A percentile compares a stretch with the other conserved stretches of the same genome.
Evolutionary conservation across 1,140 invertebrate genomes (phyloP).

Genomic region (Gonatopus flavifemur): DNA sequence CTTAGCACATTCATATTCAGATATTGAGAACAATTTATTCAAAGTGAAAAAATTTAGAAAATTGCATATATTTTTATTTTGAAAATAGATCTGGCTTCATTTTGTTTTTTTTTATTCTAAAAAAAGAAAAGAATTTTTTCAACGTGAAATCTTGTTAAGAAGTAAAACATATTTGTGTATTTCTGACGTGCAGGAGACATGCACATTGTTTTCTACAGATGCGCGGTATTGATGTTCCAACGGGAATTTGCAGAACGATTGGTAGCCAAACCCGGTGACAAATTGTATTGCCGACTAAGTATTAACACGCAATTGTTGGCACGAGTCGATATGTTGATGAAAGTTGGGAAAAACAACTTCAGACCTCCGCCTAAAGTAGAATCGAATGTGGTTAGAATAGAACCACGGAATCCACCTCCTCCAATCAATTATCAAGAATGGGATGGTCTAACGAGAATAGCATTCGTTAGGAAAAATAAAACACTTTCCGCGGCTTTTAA

Average conservation of each 20-base stretch:
- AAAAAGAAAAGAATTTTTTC: not conserved
- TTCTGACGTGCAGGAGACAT: not conserved
- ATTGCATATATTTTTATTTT: too few relatives aligned
- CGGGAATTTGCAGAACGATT: conserved; percentile 97
- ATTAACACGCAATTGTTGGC: conserved; percentile 96
- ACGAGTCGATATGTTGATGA: conserved; percentile 95
- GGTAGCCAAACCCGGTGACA: conserved; percentile 96
- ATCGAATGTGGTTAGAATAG: conserved; percentile 96
- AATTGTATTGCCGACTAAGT: conserved; percentile 94
- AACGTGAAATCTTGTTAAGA: not conserved
- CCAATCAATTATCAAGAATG: conserved; percentile 96
- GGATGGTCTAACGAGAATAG: conserved; percentile 95
- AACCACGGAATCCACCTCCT: conserved; percentile 95
- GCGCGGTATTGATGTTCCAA: conserved; percentile 99
- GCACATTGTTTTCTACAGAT: conserved; percentile 66
- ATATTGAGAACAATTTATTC: too few relatives aligned
- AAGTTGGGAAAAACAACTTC: conserved; percentile 98
- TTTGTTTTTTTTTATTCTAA: not conserved
- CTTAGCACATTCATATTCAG: too few relatives aligned
- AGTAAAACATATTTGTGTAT: not conserved
- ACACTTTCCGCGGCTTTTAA: conserved; percentile 85
- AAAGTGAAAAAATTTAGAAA: too few relatives aligned
- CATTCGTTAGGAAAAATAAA: conserved; percentile 95
- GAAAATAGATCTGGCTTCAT: too few relatives aligned
- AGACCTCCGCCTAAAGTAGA: conserved; percentile 98